Base-by-base conservation (phyloP, 2,797 vertebrate genomes). In the Zalophus californianus region DNA sequence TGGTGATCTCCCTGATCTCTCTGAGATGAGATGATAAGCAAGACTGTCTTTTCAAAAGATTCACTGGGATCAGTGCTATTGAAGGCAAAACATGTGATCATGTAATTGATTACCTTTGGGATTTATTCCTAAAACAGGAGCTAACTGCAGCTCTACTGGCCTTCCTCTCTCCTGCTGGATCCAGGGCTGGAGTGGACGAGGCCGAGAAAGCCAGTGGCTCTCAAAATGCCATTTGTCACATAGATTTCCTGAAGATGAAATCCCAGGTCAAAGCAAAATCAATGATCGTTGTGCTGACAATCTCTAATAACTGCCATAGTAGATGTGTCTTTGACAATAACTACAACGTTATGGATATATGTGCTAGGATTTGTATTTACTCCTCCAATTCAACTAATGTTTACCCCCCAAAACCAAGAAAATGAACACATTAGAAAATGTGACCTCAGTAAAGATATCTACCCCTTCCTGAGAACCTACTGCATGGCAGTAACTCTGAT, bases 21-120 rank as follows among this genome's bases (percentile, higher is more conserved):
- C 41, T 96, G 70, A 85, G 50, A 85, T 41, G 44, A 87, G 79
- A 60, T 35, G 29, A 83, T 84, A 79, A 84, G 48, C 66, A 54
- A 87, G 25, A 60, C 4, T 1, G 0, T 64, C 29, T 80, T 90
- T 78, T 44, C 41, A 72, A 70, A 92, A 64, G 35, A 56, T 75
- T 62, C 35, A 41, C 35, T 58, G 18, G 64, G 27, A 38, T 50
- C 25, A 38, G 1, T 41, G 85, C n/a, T 18, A 14, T 16, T 88
- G 52, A 73, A 13, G 62, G 41, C 25, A 91, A 91, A 88, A 23
- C 32, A 84, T 32, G 14, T 44, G 68, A 41, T 78, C 64, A 50
- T 64, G 85, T 87, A 32, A 29, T 70, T 77, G 23, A 25, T 25
- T 29, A 82, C 23, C n/a, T 12, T 44, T 35, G 79, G 38, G 29